These are phyloP conservation scores for Chaetops frenatus DNA, from an alignment of 2,113 vertebrate genomes.

Conservation along the genomic window DNA sequence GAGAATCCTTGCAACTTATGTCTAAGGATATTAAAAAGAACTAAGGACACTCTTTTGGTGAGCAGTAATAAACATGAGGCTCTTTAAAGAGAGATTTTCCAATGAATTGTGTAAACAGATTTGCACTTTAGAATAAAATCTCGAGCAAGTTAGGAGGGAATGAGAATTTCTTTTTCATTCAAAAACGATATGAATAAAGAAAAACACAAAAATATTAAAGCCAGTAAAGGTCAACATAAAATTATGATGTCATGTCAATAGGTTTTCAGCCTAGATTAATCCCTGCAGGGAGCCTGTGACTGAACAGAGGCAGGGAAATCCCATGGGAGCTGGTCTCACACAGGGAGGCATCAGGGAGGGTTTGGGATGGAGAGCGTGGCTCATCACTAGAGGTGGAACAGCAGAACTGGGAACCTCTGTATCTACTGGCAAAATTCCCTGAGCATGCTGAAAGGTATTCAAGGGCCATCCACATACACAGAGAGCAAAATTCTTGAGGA, in stretches of 20 bases:
- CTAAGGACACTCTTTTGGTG: background rate
- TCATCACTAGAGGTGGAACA: background rate
- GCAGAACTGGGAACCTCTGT: background rate
- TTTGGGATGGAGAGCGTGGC: background rate
- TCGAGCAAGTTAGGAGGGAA: background rate
- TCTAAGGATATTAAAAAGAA: background rate
- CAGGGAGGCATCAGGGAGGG: background rate
- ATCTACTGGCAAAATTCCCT: background rate
- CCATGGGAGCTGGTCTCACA: background rate
- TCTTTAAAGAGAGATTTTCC: background rate
- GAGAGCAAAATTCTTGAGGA: rapidly evolving
- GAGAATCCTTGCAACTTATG: background rate
- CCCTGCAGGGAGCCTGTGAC: background rate
- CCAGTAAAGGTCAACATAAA: background rate
- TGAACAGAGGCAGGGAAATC: background rate
- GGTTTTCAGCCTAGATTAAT: background rate
- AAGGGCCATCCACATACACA: background rate
- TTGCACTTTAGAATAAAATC: background rate
- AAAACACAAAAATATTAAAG: background rate
- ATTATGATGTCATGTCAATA: background rate
- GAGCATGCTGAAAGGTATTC: background rate
- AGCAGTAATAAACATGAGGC: background rate
- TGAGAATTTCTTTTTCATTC: background rate
- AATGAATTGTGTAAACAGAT: background rate
- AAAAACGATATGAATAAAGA: background rate